These are phyloP conservation scores for Tetramorium bicarinatum DNA, from an alignment of 2,888 invertebrate genomes.

Conservation along the genomic window DNA sequence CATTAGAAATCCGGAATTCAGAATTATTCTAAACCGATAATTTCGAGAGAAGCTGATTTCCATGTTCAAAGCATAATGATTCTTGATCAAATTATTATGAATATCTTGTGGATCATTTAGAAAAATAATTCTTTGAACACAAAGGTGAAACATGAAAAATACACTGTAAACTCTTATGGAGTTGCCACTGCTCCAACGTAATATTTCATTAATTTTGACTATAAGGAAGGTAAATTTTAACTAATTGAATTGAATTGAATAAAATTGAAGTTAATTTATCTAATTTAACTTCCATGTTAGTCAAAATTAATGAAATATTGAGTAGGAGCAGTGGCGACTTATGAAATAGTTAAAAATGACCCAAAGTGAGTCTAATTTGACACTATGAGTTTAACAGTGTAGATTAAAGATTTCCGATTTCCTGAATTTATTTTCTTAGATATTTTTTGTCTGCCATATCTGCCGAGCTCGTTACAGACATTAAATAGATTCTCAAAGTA, in stretches of 20 bases:
- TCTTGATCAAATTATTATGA: neutral
- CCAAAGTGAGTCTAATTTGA: too few relatives aligned
- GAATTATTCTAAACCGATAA: neutral
- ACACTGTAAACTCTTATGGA: too few relatives aligned
- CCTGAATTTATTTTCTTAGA: neutral
- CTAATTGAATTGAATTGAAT: too few relatives aligned
- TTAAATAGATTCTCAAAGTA: neutral
- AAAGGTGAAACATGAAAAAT: neutral
- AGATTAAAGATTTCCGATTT: neutral
- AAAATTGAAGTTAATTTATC: too few relatives aligned
- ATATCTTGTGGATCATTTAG: neutral
- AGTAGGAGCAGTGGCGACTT: too few relatives aligned
- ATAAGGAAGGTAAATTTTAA: too few relatives aligned
- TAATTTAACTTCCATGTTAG: too few relatives aligned
- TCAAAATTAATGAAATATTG: too few relatives aligned
- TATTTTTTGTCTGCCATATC: neutral
- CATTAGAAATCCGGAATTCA: neutral
- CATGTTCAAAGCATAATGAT: neutral
- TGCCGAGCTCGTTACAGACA: neutral
- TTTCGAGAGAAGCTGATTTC: neutral
- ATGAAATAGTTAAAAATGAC: too few relatives aligned
- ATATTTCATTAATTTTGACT: too few relatives aligned
- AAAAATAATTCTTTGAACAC: neutral
- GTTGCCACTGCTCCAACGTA: too few relatives aligned
- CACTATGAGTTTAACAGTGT: too few relatives aligned